Conservation (phyloP, 2,888 invertebrate genomes). For the Melinaea marsaeus region DNA sequence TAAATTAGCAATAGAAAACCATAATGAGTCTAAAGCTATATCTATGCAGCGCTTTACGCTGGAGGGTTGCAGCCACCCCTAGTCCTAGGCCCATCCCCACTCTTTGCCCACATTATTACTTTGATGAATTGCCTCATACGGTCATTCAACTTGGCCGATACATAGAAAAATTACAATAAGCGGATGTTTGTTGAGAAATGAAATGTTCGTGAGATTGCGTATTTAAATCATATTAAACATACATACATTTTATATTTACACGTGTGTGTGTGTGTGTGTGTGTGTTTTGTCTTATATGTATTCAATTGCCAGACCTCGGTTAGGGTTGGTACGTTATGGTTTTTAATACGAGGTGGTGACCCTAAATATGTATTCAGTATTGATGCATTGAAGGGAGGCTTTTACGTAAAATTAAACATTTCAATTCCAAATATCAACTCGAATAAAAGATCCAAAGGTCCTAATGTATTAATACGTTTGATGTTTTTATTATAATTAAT, state of each 20-base stretch:
- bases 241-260: not conserved
- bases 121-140: constrained; percentile 64
- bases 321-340: not conserved
- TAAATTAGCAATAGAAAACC: not conserved
- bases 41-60: constrained; percentile 35
- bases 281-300: too few species aligned
- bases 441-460: constrained; percentile 18
- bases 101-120: constrained; percentile 65
- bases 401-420: constrained; percentile 15
- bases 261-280: too few species aligned
- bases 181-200: constrained; percentile 26
- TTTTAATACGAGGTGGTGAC: not conserved
- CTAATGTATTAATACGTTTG: not conserved
- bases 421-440: constrained; percentile 23
- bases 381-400: constrained; percentile 9
- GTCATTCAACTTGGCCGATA: constrained; percentile 58
- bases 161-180: constrained; percentile 36
- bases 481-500: not conserved
- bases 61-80: constrained; percentile 45
- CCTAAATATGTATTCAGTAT: constrained; percentile 11
- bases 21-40: not conserved
- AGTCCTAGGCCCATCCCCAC: constrained; percentile 44
- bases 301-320: too few species aligned
- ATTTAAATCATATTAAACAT: not conserved
- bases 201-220: constrained; percentile 20